Percentiles rank a stretch among this genome's conserved stretches.
Evolutionary conservation across 2,797 vertebrate species (phyloP).

Genomic region (Catharus ustulatus): DNA sequence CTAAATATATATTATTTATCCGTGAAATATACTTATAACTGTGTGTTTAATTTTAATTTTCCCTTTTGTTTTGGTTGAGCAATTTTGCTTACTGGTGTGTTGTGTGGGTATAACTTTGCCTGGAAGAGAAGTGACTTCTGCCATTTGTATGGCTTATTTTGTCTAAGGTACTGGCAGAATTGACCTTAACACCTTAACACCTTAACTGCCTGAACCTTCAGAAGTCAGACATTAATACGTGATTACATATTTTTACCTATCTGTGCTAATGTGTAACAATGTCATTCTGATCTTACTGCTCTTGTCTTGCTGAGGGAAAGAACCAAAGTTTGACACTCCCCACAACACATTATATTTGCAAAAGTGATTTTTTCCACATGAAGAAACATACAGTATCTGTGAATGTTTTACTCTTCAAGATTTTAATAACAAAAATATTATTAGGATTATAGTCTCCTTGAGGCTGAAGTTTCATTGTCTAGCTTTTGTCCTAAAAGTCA

Average conservation of each 20-base stretch:
- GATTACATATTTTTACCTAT: not conserved
- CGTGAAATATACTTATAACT: not conserved
- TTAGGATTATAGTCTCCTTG: not conserved
- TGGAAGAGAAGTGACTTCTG: not conserved
- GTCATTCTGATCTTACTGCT: not conserved
- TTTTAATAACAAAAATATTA: not conserved
- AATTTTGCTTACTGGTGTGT: not conserved
- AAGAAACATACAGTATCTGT: not conserved
- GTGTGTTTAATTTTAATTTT: not conserved
- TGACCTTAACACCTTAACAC: not conserved
- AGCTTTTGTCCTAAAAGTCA: constrained; percentile 5
- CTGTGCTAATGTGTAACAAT: not conserved
- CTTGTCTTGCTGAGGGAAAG: not conserved
- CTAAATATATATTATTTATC: too few relatives aligned
- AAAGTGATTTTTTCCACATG: not conserved
- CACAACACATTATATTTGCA: not conserved
- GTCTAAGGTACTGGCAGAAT: not conserved
- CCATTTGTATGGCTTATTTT: not conserved
- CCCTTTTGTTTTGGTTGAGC: not conserved
- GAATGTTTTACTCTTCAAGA: not conserved
- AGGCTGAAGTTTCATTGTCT: not conserved
- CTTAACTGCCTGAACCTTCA: not conserved
- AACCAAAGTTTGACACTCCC: not conserved
- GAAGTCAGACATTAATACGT: not conserved
- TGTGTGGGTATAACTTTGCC: not conserved